phyloP scores from a whole-genome alignment of 2,113 vertebrate species.

The Trochalopteron elliotii region DNA sequence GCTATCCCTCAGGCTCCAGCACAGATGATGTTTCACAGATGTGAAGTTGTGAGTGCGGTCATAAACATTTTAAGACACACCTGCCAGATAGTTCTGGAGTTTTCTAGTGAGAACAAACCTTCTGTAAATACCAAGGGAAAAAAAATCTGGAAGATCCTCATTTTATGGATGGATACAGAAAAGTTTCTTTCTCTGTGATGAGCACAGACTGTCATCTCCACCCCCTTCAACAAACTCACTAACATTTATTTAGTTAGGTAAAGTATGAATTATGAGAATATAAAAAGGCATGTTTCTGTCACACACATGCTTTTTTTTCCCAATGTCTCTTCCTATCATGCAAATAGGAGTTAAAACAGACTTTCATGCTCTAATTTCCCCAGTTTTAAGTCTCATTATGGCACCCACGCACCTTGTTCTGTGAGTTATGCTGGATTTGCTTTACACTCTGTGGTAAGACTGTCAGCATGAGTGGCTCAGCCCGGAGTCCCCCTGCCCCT shows the following conservation, averaged over 20 bases:
- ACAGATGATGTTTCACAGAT: conserved; percentile 6
- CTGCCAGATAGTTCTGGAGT: conserved; percentile 41
- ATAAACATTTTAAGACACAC: conserved; percentile 45
- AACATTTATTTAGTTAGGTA: neutral
- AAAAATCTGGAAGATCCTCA: neutral
- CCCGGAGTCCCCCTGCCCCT: rapidly evolving
- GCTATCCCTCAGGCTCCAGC: conserved; percentile 22
- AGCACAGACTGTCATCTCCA: neutral
- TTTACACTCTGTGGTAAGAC: neutral
- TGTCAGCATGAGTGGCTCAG: neutral
- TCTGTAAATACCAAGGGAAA: neutral
- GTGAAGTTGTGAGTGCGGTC: neutral
- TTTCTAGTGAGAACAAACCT: conserved; percentile 6
- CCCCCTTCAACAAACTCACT: neutral
- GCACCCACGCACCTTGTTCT: neutral
- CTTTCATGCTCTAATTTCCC: neutral
- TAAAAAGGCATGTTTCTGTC: neutral
- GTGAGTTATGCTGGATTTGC: neutral
- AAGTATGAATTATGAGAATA: neutral
- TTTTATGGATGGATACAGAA: neutral
- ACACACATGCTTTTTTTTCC: neutral
- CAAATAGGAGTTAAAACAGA: neutral
- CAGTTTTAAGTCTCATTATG: neutral
- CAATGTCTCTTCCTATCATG: neutral
- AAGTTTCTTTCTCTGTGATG: neutral